These are phyloP conservation scores for Camelus bactrianus DNA, from an alignment of 2,113 vertebrate genomes.

Conservation along the genomic window DNA sequence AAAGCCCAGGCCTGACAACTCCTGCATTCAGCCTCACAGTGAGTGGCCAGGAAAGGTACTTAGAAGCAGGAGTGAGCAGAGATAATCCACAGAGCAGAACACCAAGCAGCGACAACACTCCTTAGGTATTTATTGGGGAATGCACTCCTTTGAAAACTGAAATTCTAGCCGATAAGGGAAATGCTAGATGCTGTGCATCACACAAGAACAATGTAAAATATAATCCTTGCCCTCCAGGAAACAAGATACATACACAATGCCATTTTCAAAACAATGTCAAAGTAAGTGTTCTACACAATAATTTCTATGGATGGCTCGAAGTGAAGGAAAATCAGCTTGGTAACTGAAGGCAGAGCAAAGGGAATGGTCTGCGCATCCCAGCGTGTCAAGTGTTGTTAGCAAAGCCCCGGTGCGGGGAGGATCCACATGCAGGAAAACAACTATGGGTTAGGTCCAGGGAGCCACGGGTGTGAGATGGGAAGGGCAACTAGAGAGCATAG, in stretches of 20 bases:
- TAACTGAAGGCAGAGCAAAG: neutral
- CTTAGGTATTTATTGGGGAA: neutral
- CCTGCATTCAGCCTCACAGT: neutral
- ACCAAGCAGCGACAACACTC: neutral
- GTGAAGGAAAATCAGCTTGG: neutral
- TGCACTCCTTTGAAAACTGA: neutral
- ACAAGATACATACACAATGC: neutral
- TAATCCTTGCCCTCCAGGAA: conserved; percentile 1
- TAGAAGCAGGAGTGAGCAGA: neutral
- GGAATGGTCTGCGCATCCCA: neutral
- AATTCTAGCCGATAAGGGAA: neutral
- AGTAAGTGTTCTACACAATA: neutral
- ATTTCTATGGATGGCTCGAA: conserved; percentile 22
- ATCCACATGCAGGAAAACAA: neutral
- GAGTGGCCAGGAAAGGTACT: neutral
- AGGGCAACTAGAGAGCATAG: neutral
- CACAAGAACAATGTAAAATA: neutral
- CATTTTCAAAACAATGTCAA: conserved; percentile 19
- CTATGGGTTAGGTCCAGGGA: neutral
- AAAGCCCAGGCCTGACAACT: neutral
- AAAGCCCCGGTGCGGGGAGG: neutral
- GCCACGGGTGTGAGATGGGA: neutral
- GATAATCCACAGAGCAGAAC: conserved; percentile 1
- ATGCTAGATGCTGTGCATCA: neutral
- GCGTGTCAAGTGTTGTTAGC: neutral